Base-by-base conservation (phyloP, 2,888 invertebrate genomes). In the Fissipunctia ypsillon region DNA sequence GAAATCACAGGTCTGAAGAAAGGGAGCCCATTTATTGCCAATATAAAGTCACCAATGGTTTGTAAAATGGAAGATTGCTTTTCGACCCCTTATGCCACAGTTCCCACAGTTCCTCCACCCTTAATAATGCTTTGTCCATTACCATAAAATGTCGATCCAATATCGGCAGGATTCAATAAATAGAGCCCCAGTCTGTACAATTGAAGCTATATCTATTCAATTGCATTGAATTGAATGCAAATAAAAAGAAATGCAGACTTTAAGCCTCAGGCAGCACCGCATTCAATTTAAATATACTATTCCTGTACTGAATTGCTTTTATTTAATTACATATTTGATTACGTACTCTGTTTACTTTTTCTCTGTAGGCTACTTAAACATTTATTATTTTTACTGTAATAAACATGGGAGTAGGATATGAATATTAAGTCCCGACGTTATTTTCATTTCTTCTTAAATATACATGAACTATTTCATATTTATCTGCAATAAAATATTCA, bases 111-210 rank as follows among this genome's bases (percentile, higher is more conserved):
- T 67, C 60, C 59, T 43, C 56, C 52, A 64, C 69, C 65, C 65
- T 65, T 74, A 78, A 81, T 74, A 74, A 60, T 68, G 66, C 72
- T 60, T 60, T 71, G 70, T 75, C 79, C 67, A 78, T 84, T 83
- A 69, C 69, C 81, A 79, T 81, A 81, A 78, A 83, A 81, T 69
- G 70, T 31, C 66, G 72, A 81, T 78, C 69, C 69, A 81, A 84
- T 84, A 83, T 71, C 60, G 43, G 43, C n/a, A 28, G 63, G 61
- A 78, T 73, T 73, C 79, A 84, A 84, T 81, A 78, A 78, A 77
- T 61, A 68, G 71, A 72, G 6, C 41, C 52, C 52, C 76, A 52
- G 66, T 41, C 60, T 35, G 64, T 73, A 67, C 72, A 66, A 70
- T 63, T 56, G 59, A 28, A 22, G 63, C 48, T 71, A 31, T 72